phyloP scores from a whole-genome alignment of 2,113 vertebrate species.

The Ailuropoda melanoleuca region DNA sequence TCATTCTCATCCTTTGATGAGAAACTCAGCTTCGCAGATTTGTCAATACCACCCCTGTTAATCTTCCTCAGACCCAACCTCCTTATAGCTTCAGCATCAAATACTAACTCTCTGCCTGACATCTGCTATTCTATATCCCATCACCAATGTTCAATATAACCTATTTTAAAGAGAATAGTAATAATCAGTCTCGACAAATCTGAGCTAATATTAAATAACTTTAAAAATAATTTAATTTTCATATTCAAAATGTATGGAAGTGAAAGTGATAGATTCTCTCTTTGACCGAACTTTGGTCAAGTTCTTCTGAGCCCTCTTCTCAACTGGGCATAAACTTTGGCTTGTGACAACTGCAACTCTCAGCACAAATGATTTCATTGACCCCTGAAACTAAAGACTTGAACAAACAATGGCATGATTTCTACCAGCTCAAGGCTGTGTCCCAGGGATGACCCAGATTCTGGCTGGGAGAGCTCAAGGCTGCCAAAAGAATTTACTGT shows the following conservation, averaged over 20 bases:
- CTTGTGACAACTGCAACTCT: not conserved
- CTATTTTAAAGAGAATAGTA: not conserved
- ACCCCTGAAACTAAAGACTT: not conserved
- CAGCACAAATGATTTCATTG: not conserved
- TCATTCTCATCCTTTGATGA: not conserved
- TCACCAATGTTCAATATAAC: not conserved
- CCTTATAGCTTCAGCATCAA: not conserved
- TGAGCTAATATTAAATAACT: not conserved
- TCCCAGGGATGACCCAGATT: not conserved
- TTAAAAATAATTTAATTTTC: slow-evolving; percentile 10
- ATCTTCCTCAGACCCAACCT: not conserved
- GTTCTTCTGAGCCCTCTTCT: not conserved
- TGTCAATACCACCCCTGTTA: not conserved
- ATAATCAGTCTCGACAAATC: not conserved
- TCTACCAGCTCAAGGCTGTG: not conserved
- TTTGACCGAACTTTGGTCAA: not conserved
- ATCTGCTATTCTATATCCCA: not conserved
- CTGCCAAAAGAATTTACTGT: not conserved
- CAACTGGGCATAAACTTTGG: not conserved
- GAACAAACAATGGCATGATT: not conserved
- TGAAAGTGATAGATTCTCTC: not conserved
- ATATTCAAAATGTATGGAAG: not conserved
- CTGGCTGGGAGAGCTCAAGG: not conserved
- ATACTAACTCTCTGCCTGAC: not conserved
- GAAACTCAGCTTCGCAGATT: not conserved